Evolutionary conservation across 2,797 vertebrate genomes (phyloP).

Genomic region (Otolemur crassicaudatus): DNA sequence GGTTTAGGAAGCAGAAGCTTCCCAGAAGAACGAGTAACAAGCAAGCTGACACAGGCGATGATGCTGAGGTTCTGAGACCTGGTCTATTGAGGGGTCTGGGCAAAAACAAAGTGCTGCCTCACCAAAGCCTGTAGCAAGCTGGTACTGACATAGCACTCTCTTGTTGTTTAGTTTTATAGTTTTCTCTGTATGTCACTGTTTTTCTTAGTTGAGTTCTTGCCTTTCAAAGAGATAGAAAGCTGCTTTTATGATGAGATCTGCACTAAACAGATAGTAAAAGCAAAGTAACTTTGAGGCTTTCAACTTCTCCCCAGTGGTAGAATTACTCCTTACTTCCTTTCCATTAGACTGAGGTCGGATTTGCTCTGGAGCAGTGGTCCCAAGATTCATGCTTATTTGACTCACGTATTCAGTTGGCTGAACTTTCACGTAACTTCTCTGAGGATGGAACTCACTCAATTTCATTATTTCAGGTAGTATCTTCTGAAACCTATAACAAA

Average conservation of each 20-base stretch:
- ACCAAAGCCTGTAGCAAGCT: neutral
- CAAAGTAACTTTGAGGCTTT: slow-evolving; percentile 28
- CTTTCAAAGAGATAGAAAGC: neutral
- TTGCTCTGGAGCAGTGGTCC: neutral
- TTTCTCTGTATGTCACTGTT: neutral
- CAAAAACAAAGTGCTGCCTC: neutral
- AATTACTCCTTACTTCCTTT: neutral
- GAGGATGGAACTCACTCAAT: neutral
- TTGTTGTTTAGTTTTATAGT: neutral
- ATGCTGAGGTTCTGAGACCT: neutral
- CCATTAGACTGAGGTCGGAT: neutral
- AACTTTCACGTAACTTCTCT: neutral
- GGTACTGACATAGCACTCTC: neutral
- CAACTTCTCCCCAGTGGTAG: neutral
- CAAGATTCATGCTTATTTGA: neutral
- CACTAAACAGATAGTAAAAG: neutral
- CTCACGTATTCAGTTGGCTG: neutral
- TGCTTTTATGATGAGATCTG: neutral
- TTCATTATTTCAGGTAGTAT: neutral
- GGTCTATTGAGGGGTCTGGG: neutral
- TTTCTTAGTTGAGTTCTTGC: neutral
- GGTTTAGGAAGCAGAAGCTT: neutral
- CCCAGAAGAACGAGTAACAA: neutral
- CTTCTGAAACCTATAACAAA: neutral
- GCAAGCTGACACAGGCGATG: neutral